Base-by-base conservation (phyloP, 2,113 vertebrate genomes). In the Pelecanus crispus region DNA sequence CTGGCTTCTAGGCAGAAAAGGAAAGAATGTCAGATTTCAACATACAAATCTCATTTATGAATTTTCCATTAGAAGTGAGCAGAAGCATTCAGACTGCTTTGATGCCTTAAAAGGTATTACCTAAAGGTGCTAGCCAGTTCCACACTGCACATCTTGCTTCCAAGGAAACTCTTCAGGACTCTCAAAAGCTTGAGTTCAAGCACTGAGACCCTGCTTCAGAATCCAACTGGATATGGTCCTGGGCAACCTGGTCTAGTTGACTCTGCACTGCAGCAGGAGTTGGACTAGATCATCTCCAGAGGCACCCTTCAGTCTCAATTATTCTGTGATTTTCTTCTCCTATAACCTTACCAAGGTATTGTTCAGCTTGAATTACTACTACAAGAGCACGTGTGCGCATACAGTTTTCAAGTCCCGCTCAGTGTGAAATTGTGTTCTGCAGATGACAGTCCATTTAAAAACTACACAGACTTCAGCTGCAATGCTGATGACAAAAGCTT, bases 301-400 rank as follows among this genome's bases (percentile, higher is more conserved):
- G 16, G 24, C 5, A 56, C 6, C 6, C 15, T 94, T 42, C 31
- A 74, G 26, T 26, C 34, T 34, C 44, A 63, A 7, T 55, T 38
- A 5, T 52, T 58, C 50, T 14, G 34, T 36, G 45, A 34, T 44
- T 40, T 80, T 21, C 14, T 81, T 47, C 72, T 89, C 17, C 16
- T 3, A 36, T 17, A 82, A 58, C n/a, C 34, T 67, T 47, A 40
- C 52, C 44, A 62, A 17, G 10, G 28, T 28, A 40, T 10, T 18
- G 13, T 7, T 80, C 34, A 78, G 31, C 52, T 81, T 79, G 42
- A 79, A 73, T 71, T 70, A 49, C 45, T 59, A 1, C 0, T n/a
- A 42, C 10, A 1, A 26, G 9, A 6, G 13, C 7, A 2, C 31
- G 36, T 29, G 29, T 2, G 26, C 19, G 61, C 16, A 21, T 1